A percentile compares a stretch with the other conserved stretches of the same genome.
phyloP scores from a whole-genome alignment of 2,888 invertebrate genomes.

The Girardia tigrina region DNA sequence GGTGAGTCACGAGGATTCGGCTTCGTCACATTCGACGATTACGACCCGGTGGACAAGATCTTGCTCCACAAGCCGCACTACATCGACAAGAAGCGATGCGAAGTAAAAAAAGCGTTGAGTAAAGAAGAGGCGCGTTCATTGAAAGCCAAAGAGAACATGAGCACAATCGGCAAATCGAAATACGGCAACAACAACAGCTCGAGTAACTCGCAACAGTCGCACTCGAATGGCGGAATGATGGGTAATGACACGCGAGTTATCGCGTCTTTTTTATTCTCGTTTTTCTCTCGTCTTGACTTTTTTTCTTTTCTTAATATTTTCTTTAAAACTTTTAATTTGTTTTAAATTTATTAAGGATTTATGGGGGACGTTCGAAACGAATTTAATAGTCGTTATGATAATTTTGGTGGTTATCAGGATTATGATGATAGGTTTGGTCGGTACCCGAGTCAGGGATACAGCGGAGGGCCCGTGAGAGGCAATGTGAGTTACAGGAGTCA shows the following conservation, averaged over 20 bases:
- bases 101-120: conserved; percentile 37
- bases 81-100: conserved; percentile 24
- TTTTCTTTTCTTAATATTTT: too few relatives aligned
- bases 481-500: conserved; percentile 13
- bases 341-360: neutral
- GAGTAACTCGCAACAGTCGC: neutral
- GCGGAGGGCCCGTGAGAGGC: conserved; percentile 13
- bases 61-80: conserved; percentile 51
- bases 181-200: neutral
- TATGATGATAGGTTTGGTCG: conserved; percentile 18
- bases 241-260: too few relatives aligned
- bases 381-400: neutral
- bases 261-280: too few relatives aligned
- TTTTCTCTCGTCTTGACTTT: too few relatives aligned
- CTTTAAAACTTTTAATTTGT: neutral
- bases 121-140: conserved; percentile 35
- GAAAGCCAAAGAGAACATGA: conserved; percentile 21
- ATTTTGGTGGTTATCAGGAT: conserved; percentile 12
- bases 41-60: conserved; percentile 88
- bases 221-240: neutral
- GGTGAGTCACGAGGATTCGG: conserved; percentile 87
- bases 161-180: conserved; percentile 7
- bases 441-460: neutral
- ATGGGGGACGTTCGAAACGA: conserved; percentile 15
- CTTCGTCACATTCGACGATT: conserved; percentile 89